Base-by-base conservation (phyloP, 2,113 vertebrate genomes). In the Istiophorus platypterus region DNA sequence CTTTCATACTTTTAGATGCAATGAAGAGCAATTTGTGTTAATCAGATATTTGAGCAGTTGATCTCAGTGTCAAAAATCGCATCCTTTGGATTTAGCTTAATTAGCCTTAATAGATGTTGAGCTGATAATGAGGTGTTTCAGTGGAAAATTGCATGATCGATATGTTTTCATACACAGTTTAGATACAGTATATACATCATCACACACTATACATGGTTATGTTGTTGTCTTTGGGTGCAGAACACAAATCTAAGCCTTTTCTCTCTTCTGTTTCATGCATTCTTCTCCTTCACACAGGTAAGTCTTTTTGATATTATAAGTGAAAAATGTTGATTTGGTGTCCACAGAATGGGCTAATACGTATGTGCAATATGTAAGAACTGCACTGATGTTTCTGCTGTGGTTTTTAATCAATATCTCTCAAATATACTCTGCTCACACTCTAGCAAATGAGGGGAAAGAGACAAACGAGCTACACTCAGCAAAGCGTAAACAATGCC, bases 391-490 rank as follows among this genome's bases (percentile, higher is more conserved):
- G 86, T 71, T 76, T 84, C 72, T 78, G 80, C 7, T 63, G 56
- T 31, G 68, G 80, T 79, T 85, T 84, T 73, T 84, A 83, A 91
- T 92, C 90, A 87, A 90, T 92, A 83, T 54, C 76, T 56, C 72
- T 85, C 87, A 88, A 82, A 91, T 84, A 77, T 80, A 76, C 67
- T 64, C 72, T 64, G 59, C 78, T 89, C 82, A 78, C 49, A 69
- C 77, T 74, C 77, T 73, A 82, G 86, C 75, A 88, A 90, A 90
- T 72, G 77, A 83, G 85, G 79, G 81, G 65, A 88, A 81, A 78
- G 69, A 86, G 89, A 89, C 88, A 92, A 92, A 90, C 37, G 57
- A 89, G 85, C 87, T 73, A 80, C 87, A 92, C 87, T 87, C 88
- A 85, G 88, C 85, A 87, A 84, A 87, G 84, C 73, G 24, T 84